These are phyloP conservation scores for Pachypanchax playfairii DNA, from an alignment of 2,113 vertebrate species.

Conservation along the genomic window DNA sequence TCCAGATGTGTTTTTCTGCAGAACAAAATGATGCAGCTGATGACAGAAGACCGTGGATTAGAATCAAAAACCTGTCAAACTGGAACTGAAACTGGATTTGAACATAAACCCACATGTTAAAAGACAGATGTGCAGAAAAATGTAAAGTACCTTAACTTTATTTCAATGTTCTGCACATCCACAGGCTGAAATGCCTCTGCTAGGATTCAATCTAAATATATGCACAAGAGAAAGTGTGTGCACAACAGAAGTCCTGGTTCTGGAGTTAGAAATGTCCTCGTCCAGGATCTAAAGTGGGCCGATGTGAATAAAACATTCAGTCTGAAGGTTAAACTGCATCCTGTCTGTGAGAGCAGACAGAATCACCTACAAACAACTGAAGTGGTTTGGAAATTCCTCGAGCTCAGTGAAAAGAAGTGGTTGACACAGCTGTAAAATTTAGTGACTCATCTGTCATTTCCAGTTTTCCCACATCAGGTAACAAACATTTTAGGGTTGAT, in stretches of 20 bases:
- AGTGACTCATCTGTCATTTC: constrained; percentile 37
- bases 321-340: neutral
- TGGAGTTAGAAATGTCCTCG: neutral
- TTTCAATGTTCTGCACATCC: neutral
- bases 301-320: neutral
- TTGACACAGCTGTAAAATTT: constrained; percentile 7
- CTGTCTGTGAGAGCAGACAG: constrained; percentile 3
- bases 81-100: neutral
- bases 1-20: constrained; percentile 1
- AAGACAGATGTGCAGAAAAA: neutral
- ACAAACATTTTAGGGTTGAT: constrained; percentile 22
- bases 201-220: neutral
- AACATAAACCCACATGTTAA: neutral
- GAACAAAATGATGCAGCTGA: neutral
- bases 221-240: neutral
- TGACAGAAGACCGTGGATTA: neutral
- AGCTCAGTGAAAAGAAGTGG: constrained; percentile 1
- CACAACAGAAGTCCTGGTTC: neutral
- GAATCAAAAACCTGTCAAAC: neutral
- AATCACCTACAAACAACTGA: constrained; percentile 29
- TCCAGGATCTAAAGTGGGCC: neutral
- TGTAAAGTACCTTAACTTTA: neutral
- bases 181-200: neutral
- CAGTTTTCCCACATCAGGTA: constrained; percentile 57
- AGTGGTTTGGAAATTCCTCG: constrained; percentile 62